phyloP scores from a whole-genome alignment of 2,888 invertebrate species.

The Agriotes lineatus region DNA sequence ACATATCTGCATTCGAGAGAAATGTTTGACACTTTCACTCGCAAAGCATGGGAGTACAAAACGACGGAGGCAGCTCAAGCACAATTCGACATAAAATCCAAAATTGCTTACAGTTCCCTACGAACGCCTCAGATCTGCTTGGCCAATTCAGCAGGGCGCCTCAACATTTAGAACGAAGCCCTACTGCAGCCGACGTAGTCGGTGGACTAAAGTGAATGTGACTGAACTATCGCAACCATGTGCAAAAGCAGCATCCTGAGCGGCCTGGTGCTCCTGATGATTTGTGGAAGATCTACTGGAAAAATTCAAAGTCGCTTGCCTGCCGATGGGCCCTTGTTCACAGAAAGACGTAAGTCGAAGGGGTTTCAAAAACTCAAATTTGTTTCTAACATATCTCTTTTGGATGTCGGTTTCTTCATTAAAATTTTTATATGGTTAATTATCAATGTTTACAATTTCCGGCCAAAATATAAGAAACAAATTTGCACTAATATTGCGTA shows the following conservation, averaged over 20 bases:
- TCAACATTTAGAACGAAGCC: no score
- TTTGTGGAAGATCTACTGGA: neutral
- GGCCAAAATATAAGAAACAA: neutral
- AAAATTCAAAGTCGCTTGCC: conserved; percentile 28
- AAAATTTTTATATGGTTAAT: no score
- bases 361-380: no score
- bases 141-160: neutral
- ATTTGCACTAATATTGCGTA: neutral
- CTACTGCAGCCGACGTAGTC: no score
- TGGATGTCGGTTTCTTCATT: no score
- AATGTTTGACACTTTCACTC: conserved; percentile 36
- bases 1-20: conserved; percentile 18
- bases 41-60: conserved; percentile 19
- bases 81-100: conserved; percentile 11
- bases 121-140: neutral
- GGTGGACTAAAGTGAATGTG: no score
- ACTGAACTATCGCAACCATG: neutral
- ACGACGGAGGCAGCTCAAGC: conserved; percentile 9
- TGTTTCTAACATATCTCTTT: no score
- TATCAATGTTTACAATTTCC: neutral
- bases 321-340: conserved; percentile 61
- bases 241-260: neutral
- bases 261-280: neutral
- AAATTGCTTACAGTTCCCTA: conserved; percentile 15
- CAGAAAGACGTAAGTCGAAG: conserved; percentile 68